phyloP scores from a whole-genome alignment of 2,113 vertebrate species.

The Saccopteryx leptura region DNA sequence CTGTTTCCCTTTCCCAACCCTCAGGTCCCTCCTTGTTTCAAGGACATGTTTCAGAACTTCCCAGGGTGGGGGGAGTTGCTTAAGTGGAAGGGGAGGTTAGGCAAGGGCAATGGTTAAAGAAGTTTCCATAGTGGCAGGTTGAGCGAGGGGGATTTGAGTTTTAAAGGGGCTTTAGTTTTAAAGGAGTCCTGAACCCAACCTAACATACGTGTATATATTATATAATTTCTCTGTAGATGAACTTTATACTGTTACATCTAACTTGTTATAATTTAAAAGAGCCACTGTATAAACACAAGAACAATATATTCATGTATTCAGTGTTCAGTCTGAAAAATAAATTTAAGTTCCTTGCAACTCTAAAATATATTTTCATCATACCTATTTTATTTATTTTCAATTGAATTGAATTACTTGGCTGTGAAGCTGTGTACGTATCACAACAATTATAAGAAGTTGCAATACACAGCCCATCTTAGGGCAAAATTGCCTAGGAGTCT shows the following conservation, averaged over 20 bases:
- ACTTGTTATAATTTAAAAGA: background rate
- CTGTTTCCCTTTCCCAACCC: too few species aligned
- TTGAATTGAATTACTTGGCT: constrained; percentile 79
- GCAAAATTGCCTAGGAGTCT: constrained; percentile 79
- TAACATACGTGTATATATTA: background rate
- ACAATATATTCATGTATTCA: background rate
- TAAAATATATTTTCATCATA: constrained; percentile 67
- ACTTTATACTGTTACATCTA: background rate
- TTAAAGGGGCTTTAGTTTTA: too few species aligned
- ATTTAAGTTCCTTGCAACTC: constrained; percentile 86
- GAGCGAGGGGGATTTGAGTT: too few species aligned
- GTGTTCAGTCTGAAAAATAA: background rate
- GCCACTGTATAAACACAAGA: background rate
- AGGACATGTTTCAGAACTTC: too few species aligned
- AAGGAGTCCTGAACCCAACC: too few species aligned
- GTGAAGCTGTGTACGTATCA: constrained; percentile 62
- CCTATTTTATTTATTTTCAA: constrained; percentile 83
- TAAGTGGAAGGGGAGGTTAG: too few species aligned
- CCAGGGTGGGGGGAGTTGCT: too few species aligned
- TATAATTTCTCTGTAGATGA: background rate
- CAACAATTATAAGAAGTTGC: constrained; percentile 55
- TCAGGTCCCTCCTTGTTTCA: too few species aligned
- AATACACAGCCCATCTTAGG: constrained; percentile 74
- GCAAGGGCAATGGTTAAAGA: too few species aligned
- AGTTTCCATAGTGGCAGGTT: too few species aligned